Conservation (phyloP, 2,113 vertebrate species). For the Procavia capensis region DNA sequence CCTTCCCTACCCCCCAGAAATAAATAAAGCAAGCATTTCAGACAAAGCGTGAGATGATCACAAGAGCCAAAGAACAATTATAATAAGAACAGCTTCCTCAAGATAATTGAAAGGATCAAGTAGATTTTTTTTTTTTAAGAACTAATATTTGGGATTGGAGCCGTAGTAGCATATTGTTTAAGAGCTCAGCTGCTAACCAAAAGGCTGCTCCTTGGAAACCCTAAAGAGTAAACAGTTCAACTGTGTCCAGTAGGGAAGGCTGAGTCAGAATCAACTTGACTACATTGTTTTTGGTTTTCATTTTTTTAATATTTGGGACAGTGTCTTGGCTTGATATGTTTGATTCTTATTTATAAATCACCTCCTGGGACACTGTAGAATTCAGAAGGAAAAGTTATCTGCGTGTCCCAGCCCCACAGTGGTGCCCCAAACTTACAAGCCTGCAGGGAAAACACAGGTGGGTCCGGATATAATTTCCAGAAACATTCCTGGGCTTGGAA, state of each 20-base stretch:
- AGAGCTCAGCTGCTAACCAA: no score
- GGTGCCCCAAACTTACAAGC: background rate
- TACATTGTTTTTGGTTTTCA: no score
- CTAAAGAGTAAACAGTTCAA: no score
- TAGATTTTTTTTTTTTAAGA: background rate
- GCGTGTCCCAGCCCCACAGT: rapidly evolving
- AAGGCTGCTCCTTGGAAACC: no score
- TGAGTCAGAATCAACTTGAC: no score
- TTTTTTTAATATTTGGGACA: background rate
- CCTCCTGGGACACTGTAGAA: background rate
- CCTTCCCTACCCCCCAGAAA: background rate
- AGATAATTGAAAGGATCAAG: background rate
- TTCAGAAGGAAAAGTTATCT: background rate
- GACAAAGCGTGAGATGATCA: background rate
- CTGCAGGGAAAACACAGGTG: background rate
- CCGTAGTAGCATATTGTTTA: no score
- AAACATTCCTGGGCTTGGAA: background rate
- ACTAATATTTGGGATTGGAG: background rate
- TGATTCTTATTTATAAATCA: background rate
- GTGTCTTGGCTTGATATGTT: background rate
- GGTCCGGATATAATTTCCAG: background rate
- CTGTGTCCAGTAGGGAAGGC: no score
- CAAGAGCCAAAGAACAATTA: background rate
- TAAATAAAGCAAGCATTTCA: background rate
- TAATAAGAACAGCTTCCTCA: background rate